phyloP scores from a whole-genome alignment of 1,140 invertebrate genomes.

The Drosophila miranda region DNA sequence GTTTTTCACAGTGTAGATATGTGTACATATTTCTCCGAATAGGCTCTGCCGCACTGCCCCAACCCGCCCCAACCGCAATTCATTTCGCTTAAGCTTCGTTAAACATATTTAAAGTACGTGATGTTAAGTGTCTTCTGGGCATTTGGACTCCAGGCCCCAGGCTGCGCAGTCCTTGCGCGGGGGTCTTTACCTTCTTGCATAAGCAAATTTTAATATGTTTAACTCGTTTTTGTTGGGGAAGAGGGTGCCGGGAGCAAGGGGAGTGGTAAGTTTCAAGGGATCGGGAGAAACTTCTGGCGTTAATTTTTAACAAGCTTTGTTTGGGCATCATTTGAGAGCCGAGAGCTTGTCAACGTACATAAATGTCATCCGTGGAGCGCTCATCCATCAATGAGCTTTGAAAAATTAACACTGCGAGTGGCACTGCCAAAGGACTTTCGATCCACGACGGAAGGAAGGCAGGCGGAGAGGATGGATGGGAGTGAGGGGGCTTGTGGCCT shows the following conservation, averaged over 20 bases:
- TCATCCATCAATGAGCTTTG: constrained; percentile 78
- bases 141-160: constrained; percentile 26
- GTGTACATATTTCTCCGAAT: neutral
- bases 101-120: constrained; percentile 80
- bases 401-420: constrained; percentile 77
- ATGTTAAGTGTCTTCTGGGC: constrained; percentile 66
- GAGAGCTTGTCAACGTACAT: constrained; percentile 59
- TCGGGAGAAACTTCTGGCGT: constrained; percentile 24
- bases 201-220: constrained; percentile 80
- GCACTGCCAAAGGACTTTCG: constrained; percentile 67
- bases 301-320: constrained; percentile 45
- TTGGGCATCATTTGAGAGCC: constrained; percentile 18
- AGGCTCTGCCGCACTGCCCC: no score
- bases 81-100: constrained; percentile 73
- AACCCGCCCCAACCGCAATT: constrained; percentile 31
- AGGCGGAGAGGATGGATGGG: neutral
- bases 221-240: constrained; percentile 59
- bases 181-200: constrained; percentile 53
- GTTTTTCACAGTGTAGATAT: constrained; percentile 8
- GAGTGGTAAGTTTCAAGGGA: neutral
- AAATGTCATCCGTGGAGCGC: constrained; percentile 71
- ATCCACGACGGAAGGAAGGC: neutral
- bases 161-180: neutral
- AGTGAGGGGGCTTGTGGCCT: constrained; percentile 47
- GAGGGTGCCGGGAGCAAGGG: neutral